Evolutionary conservation across 2,797 vertebrate genomes (phyloP).

Genomic region (Orientallactaga sibirica): DNA sequence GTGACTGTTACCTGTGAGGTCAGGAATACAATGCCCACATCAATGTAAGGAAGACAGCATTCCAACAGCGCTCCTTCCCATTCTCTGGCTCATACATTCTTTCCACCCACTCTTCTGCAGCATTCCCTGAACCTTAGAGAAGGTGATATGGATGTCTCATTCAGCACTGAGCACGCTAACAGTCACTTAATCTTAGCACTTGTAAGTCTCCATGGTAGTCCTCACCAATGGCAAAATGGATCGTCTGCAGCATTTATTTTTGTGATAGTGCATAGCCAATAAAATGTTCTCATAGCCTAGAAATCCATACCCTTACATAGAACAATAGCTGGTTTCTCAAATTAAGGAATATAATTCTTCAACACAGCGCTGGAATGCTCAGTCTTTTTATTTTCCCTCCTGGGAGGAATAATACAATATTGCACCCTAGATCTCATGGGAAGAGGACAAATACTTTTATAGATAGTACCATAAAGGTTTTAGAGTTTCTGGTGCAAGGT

Average conservation of each 20-base stretch:
- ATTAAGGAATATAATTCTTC: neutral
- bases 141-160: too few relatives aligned
- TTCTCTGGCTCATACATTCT: too few relatives aligned
- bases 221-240: too few relatives aligned
- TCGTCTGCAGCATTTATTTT: neutral
- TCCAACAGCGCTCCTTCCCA: too few relatives aligned
- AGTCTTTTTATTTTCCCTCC: neutral
- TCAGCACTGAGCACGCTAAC: too few relatives aligned
- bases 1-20: too few relatives aligned
- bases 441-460: slow-evolving; percentile 43
- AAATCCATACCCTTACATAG: neutral
- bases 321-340: slow-evolving; percentile 19
- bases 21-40: too few relatives aligned
- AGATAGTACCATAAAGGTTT: neutral
- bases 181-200: too few relatives aligned
- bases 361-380: neutral
- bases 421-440: neutral
- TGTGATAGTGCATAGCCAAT: neutral
- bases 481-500: neutral
- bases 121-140: too few relatives aligned
- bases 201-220: too few relatives aligned
- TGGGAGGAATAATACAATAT: neutral
- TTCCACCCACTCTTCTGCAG: too few relatives aligned
- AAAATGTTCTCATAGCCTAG: neutral
- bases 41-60: too few relatives aligned